phyloP scores from a whole-genome alignment of 2,888 invertebrate genomes.

The Torymus texanus region DNA sequence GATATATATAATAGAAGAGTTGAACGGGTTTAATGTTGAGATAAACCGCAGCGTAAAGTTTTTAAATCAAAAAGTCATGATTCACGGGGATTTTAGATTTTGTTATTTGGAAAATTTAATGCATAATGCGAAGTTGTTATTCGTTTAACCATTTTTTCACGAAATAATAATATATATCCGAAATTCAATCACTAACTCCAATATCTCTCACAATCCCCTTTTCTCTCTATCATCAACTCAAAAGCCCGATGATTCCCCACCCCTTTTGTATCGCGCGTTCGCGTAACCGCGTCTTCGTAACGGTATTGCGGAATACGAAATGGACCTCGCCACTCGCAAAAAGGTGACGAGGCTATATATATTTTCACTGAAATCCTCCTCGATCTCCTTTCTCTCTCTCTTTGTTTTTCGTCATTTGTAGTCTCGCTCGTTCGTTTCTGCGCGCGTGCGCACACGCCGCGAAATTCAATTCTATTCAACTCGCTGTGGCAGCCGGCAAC shows the following conservation, averaged over 20 bases:
- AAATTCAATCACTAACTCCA: too few species aligned
- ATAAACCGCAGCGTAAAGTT: too few species aligned
- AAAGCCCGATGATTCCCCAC: neutral
- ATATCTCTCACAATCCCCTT: neutral
- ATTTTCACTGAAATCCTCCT: neutral
- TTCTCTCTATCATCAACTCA: neutral
- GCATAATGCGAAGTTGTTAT: too few species aligned
- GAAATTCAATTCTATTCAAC: slow-evolving; percentile 31
- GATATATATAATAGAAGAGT: too few species aligned
- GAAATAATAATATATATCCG: too few species aligned
- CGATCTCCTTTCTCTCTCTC: slow-evolving; percentile 10
- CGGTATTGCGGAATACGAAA: slow-evolving; percentile 27
- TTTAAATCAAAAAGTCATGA: too few species aligned
- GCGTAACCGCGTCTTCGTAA: slow-evolving; percentile 9
- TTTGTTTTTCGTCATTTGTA: slow-evolving; percentile 19
- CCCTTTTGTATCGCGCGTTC: neutral
- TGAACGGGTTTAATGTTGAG: too few species aligned
- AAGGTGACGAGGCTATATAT: neutral
- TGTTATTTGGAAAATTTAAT: too few species aligned
- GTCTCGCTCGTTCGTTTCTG: neutral
- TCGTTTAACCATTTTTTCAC: too few species aligned
- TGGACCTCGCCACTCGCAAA: neutral
- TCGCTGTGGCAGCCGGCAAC: neutral
- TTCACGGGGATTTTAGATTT: too few species aligned
- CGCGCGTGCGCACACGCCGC: neutral